phyloP scores from a whole-genome alignment of 2,797 vertebrate genomes.

The Triplophysa bombifrons region DNA sequence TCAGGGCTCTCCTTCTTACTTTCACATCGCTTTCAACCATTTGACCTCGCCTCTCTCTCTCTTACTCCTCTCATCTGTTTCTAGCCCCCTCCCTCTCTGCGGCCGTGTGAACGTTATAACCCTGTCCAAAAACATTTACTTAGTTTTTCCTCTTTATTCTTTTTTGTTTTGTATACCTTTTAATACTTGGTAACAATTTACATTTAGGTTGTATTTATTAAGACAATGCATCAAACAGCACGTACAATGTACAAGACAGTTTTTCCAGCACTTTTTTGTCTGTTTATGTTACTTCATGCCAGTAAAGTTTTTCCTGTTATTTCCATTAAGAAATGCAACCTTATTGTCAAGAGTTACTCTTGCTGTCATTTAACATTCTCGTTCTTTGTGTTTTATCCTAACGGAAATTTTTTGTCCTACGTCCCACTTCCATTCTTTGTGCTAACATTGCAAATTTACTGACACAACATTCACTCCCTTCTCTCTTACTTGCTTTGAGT shows the following conservation, averaged over 20 bases:
- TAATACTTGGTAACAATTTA: too few species aligned
- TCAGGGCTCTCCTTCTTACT: conserved; percentile 10
- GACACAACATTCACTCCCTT: conserved; percentile 18
- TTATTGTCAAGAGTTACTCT: neutral
- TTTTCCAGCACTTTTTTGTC: too few species aligned
- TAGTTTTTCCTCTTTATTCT: neutral
- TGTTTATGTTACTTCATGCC: too few species aligned
- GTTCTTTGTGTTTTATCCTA: conserved; percentile 51
- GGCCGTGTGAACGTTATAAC: conserved; percentile 13
- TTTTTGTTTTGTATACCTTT: too few species aligned
- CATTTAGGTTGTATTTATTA: too few species aligned
- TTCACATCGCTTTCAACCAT: conserved; percentile 22
- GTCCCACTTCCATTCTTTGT: conserved; percentile 76
- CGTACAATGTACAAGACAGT: too few species aligned
- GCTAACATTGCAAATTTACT: conserved; percentile 53
- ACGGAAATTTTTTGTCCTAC: conserved; percentile 71
- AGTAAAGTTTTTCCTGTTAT: too few species aligned
- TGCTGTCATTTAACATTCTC: conserved; percentile 24
- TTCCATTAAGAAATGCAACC: too few species aligned
- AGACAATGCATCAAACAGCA: too few species aligned
- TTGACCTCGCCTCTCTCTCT: neutral
- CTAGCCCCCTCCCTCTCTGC: conserved; percentile 31
- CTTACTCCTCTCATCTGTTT: conserved; percentile 12
- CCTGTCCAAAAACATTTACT: neutral
- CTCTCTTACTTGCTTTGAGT: neutral